A percentile compares a stretch with the other conserved stretches of the same genome.
Evolutionary conservation across 2,888 invertebrate species (phyloP).

Genomic region (Meganola albula): DNA sequence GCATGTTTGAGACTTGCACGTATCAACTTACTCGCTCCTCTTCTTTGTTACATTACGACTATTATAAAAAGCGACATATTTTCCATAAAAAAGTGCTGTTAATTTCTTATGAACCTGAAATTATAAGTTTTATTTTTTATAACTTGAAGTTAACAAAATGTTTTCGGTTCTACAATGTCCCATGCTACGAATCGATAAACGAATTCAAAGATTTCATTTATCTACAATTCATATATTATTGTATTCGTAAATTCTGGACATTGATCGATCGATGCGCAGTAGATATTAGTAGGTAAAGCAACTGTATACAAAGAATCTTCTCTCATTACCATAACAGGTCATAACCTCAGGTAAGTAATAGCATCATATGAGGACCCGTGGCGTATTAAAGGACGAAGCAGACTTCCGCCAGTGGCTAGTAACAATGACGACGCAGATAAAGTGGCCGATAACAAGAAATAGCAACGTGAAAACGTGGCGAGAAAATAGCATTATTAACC

Average conservation of each 20-base stretch:
- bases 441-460: constrained; percentile 74
- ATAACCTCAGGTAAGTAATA: constrained; percentile 21
- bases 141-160: no score
- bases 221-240: no score
- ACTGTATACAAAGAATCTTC: constrained; percentile 13
- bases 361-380: constrained; percentile 19
- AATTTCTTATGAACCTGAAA: no score
- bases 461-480: constrained; percentile 76
- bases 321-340: constrained; percentile 21
- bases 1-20: constrained; percentile 60
- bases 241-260: constrained; percentile 8
- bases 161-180: no score
- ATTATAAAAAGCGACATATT: no score
- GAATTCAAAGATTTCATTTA: no score
- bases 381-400: constrained; percentile 45
- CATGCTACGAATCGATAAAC: no score
- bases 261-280: no score
- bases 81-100: no score
- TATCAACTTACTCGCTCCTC: constrained; percentile 53
- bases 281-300: constrained; percentile 7
- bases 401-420: constrained; percentile 66
- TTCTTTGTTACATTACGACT: constrained; percentile 45
- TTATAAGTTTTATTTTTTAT: no score
- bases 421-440: constrained; percentile 74
- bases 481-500: constrained; percentile 79